Percentiles rank a stretch among this genome's conserved stretches.
phyloP scores from a whole-genome alignment of 2,888 invertebrate genomes.

The Petrophora chlorosata region DNA sequence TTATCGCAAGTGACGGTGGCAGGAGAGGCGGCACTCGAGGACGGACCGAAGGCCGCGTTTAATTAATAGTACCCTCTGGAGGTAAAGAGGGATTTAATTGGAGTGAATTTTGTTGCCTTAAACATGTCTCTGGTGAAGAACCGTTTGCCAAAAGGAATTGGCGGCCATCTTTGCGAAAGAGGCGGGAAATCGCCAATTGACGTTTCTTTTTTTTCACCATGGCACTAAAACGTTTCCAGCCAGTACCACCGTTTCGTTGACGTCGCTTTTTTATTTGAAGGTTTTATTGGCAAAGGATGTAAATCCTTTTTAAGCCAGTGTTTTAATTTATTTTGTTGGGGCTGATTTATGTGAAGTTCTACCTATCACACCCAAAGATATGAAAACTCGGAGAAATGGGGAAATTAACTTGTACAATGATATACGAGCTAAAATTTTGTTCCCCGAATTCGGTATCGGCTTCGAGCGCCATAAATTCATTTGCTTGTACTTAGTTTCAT shows the following conservation, averaged over 20 bases:
- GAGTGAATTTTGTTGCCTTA: constrained; percentile 33
- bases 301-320: background rate
- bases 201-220: constrained; percentile 7
- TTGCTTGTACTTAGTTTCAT: constrained; percentile 24
- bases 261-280: background rate
- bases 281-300: background rate
- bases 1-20: constrained; percentile 62
- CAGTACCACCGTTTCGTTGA: background rate
- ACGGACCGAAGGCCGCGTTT: constrained; percentile 56
- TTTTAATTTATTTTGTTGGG: constrained; percentile 1
- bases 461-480: constrained; percentile 35
- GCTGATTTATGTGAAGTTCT: constrained; percentile 5
- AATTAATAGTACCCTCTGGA: constrained; percentile 64
- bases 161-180: constrained; percentile 22
- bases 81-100: constrained; percentile 35
- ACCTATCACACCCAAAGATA: constrained; percentile 7
- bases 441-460: constrained; percentile 30
- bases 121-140: constrained; percentile 21
- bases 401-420: constrained; percentile 33
- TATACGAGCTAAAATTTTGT: constrained; percentile 35
- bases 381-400: constrained; percentile 21
- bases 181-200: constrained; percentile 18
- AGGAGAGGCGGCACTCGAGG: constrained; percentile 42
- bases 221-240: constrained; percentile 11
- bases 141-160: constrained; percentile 16